Conservation (phyloP, 2,797 vertebrate species). For the Cynopterus sphinx region DNA sequence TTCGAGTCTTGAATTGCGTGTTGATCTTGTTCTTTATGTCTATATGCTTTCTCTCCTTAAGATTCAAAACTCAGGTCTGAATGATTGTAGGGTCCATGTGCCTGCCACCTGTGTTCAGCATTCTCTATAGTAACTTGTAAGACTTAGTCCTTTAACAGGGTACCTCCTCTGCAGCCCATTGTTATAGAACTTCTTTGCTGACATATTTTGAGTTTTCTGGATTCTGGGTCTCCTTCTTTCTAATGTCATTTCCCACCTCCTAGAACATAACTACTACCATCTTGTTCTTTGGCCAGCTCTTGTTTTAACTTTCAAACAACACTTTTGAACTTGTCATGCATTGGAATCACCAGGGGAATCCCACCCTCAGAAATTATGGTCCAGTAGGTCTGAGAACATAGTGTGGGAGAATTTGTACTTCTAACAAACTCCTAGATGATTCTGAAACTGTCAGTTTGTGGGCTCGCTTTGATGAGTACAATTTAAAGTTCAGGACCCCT, state of each 20-base stretch:
- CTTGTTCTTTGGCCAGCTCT: background rate
- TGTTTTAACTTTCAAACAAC: background rate
- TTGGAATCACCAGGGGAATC: background rate
- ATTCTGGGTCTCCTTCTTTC: background rate
- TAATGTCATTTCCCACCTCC: background rate
- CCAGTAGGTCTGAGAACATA: background rate
- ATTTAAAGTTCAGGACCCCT: constrained; percentile 12
- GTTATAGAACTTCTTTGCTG: background rate
- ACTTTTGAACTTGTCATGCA: background rate
- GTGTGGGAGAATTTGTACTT: background rate
- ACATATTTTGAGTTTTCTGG: background rate
- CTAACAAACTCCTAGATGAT: background rate
- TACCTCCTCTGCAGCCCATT: background rate
- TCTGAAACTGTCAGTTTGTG: constrained; percentile 16
- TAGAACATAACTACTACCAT: background rate
- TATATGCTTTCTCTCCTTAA: background rate
- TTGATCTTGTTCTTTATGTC: background rate
- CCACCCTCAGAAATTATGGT: background rate
- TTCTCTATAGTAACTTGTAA: background rate
- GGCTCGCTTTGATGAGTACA: background rate
- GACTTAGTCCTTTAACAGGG: background rate
- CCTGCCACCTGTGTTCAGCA: background rate
- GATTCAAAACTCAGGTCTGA: too few species aligned
- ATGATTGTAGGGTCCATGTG: rapidly evolving
- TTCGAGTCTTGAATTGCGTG: too few species aligned